These are phyloP conservation scores for Chrysaora quinquecirrha DNA, from an alignment of 30 jellyfish, hydroid and myxozoan genomes.

Conservation along the genomic window DNA sequence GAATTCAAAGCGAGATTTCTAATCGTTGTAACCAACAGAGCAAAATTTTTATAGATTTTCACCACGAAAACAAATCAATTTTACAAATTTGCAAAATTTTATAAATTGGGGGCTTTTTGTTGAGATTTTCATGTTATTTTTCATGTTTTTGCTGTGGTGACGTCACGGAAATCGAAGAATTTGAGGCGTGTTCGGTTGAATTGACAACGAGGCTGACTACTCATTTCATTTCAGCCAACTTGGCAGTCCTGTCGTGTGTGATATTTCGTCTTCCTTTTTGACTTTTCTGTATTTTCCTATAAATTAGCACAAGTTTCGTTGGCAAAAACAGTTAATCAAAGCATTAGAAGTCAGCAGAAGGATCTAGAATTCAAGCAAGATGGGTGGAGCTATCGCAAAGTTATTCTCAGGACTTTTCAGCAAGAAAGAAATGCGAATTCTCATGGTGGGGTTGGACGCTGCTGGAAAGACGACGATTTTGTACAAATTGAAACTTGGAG, in stretches of 20 bases:
- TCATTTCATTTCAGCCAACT: conserved; percentile 8
- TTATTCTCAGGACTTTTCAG: conserved; percentile 73
- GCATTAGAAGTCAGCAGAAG: conserved; percentile 9
- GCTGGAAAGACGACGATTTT: conserved; percentile 99
- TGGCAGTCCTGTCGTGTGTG: conserved; percentile 2
- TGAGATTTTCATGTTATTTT: neutral
- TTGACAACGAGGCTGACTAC: conserved; percentile 22
- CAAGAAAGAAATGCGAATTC: conserved; percentile 93
- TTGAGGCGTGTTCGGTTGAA: conserved; percentile 1
- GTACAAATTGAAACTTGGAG: conserved; percentile 95
- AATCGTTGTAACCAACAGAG: no score
- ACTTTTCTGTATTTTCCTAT: neutral
- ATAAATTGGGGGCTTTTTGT: neutral
- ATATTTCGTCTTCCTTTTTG: neutral
- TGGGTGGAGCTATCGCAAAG: conserved; percentile 71
- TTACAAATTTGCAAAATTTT: neutral
- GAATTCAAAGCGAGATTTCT: no score
- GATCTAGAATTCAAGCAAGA: neutral
- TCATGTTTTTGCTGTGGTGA: neutral
- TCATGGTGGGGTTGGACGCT: conserved; percentile 99
- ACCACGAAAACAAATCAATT: neutral
- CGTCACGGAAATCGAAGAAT: neutral
- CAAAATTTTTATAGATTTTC: no score
- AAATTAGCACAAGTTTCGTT: neutral
- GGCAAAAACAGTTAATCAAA: neutral